Conservation (phyloP, 2,888 invertebrate genomes). For the Acrocyrtus sp. region DNA sequence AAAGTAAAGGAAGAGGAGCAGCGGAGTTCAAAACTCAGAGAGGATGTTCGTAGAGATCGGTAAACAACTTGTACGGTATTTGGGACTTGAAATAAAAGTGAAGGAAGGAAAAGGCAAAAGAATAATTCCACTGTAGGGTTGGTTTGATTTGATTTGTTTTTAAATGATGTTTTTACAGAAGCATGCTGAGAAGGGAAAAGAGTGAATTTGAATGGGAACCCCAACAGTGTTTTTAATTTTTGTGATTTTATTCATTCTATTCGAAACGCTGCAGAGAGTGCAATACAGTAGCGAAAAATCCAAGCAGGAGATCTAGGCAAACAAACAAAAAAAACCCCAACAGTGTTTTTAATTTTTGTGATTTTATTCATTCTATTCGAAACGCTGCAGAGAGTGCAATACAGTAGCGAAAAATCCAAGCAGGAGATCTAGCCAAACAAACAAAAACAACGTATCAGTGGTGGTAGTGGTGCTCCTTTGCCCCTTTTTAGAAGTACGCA, state of each 20-base stretch:
- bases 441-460: no score
- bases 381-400: neutral
- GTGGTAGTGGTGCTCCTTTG: no score
- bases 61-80: no score
- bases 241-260: slow-evolving; percentile 19
- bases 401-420: slow-evolving; percentile 22
- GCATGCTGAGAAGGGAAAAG: slow-evolving; percentile 23
- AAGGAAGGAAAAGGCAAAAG: no score
- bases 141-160: slow-evolving; percentile 27
- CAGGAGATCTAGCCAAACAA: slow-evolving; percentile 3
- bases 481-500: no score
- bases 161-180: slow-evolving; percentile 24
- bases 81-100: no score
- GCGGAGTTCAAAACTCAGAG: no score
- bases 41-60: no score
- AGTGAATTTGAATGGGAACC: slow-evolving; percentile 11
- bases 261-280: neutral
- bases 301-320: slow-evolving; percentile 5
- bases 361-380: slow-evolving; percentile 11
- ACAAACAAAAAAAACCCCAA: no score
- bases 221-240: slow-evolving; percentile 25
- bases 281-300: slow-evolving; percentile 21
- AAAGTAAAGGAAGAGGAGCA: no score
- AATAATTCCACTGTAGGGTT: slow-evolving; percentile 7
- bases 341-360: slow-evolving; percentile 28